Percentiles rank a stretch among this genome's conserved stretches.
Conservation (phyloP, 1,140 invertebrate genomes). For the Rhynchophorus ferrugineus region DNA sequence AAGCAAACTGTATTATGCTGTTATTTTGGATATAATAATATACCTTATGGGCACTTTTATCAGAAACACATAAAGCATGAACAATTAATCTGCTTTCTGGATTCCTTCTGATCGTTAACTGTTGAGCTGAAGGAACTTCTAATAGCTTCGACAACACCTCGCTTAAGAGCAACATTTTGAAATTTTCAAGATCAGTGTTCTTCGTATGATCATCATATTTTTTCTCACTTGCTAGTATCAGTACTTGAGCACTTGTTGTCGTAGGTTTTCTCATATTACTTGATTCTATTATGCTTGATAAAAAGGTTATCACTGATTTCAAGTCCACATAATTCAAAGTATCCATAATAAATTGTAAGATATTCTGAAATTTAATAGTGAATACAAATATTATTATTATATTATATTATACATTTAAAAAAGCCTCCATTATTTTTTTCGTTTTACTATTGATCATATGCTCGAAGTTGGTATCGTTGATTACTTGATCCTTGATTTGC, state of each 20-base stretch:
- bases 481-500: no score
- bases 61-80: slow-evolving; percentile 25
- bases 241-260: slow-evolving; percentile 12
- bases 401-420: slow-evolving; percentile 21
- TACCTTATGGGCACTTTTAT: slow-evolving; percentile 23
- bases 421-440: slow-evolving; percentile 21
- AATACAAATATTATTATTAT: not conserved
- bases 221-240: slow-evolving; percentile 7
- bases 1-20: not conserved
- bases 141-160: slow-evolving; percentile 13
- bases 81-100: slow-evolving; percentile 26
- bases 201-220: slow-evolving; percentile 10
- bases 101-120: slow-evolving; percentile 25
- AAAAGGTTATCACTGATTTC: slow-evolving; percentile 1
- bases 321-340: slow-evolving; percentile 7
- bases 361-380: slow-evolving; percentile 15
- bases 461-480: no score
- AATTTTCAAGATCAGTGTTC: slow-evolving; percentile 7
- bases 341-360: slow-evolving; percentile 15
- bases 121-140: slow-evolving; percentile 8
- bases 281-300: slow-evolving; percentile 23
- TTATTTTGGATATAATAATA: not conserved
- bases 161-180: slow-evolving; percentile 22
- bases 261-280: slow-evolving; percentile 28
- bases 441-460: slow-evolving; percentile 10